Percentiles rank a stretch among this genome's conserved stretches.
These are phyloP conservation scores for Phragmatobia fuliginosa DNA, from an alignment of 2,888 invertebrate species.

Conservation along the genomic window DNA sequence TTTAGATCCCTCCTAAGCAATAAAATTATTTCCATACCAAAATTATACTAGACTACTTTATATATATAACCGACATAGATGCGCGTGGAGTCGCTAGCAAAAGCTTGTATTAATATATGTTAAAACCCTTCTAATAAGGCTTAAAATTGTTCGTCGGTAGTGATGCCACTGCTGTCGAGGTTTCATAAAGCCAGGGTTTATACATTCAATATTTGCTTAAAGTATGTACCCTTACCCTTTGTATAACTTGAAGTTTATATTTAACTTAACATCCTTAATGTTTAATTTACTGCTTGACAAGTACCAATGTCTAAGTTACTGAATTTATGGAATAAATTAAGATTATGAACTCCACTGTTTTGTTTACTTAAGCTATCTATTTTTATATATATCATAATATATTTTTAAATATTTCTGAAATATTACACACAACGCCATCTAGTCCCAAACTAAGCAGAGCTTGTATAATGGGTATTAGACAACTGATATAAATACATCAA, in stretches of 20 bases:
- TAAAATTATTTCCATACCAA: no score
- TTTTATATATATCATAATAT: no score
- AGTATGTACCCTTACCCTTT: not conserved
- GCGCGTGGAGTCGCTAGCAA: no score
- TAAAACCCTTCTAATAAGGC: slow-evolving; percentile 13
- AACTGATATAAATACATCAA: no score
- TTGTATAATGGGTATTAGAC: no score
- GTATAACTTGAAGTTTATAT: slow-evolving; percentile 10
- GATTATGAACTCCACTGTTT: not conserved
- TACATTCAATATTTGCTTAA: slow-evolving; percentile 14
- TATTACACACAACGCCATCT: no score
- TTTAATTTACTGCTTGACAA: not conserved
- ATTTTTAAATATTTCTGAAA: no score
- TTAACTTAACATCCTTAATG: slow-evolving; percentile 3
- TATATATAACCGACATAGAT: no score
- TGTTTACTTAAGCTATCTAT: not conserved
- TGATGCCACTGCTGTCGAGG: slow-evolving; percentile 2
- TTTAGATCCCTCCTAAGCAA: no score
- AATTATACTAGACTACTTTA: no score
- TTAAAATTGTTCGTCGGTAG: slow-evolving; percentile 1
- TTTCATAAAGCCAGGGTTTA: slow-evolving; percentile 13
- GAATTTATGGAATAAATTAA: not conserved
- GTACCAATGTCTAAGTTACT: not conserved
- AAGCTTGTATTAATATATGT: slow-evolving; percentile 16
- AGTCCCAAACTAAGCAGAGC: no score